phyloP scores from a whole-genome alignment of 1,140 invertebrate species.

The Apocrypta bakeri region DNA sequence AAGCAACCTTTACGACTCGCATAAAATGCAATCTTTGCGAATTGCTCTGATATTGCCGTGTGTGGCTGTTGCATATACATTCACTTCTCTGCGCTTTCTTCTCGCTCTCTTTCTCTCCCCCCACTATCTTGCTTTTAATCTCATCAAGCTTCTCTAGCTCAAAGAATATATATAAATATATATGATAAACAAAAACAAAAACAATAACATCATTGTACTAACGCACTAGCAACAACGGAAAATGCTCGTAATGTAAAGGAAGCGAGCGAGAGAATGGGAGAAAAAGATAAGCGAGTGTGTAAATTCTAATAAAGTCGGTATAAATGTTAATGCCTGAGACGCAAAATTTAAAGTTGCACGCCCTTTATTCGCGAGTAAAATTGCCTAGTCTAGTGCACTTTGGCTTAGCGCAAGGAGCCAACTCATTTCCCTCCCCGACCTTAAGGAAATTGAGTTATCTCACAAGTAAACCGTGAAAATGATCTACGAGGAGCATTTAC shows the following conservation, averaged over 20 bases:
- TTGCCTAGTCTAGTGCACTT: conserved; percentile 43
- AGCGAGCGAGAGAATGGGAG: neutral
- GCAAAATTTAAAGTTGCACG: conserved; percentile 40
- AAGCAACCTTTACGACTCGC: conserved; percentile 30
- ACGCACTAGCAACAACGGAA: neutral
- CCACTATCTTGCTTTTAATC: neutral
- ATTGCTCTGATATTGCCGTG: conserved; percentile 22
- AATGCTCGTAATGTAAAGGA: neutral
- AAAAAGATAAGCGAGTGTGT: neutral
- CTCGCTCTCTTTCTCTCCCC: neutral
- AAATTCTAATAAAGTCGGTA: conserved; percentile 42
- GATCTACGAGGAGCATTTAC: conserved; percentile 53
- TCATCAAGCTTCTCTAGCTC: conserved; percentile 11
- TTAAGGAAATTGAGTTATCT: conserved; percentile 51
- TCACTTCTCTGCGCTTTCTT: conserved; percentile 4
- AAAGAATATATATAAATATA: neutral
- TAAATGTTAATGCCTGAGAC: conserved; percentile 39
- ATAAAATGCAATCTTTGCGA: conserved; percentile 42
- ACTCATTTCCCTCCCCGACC: conserved; percentile 28
- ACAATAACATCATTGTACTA: neutral
- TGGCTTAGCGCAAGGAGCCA: conserved; percentile 31
- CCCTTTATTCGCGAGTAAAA: conserved; percentile 35
- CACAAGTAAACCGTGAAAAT: conserved; percentile 52
- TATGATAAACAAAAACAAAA: neutral
- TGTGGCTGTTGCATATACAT: neutral